Evolutionary conservation across 2,113 vertebrate genomes (phyloP).

Genomic region (Desmodus rotundus): DNA sequence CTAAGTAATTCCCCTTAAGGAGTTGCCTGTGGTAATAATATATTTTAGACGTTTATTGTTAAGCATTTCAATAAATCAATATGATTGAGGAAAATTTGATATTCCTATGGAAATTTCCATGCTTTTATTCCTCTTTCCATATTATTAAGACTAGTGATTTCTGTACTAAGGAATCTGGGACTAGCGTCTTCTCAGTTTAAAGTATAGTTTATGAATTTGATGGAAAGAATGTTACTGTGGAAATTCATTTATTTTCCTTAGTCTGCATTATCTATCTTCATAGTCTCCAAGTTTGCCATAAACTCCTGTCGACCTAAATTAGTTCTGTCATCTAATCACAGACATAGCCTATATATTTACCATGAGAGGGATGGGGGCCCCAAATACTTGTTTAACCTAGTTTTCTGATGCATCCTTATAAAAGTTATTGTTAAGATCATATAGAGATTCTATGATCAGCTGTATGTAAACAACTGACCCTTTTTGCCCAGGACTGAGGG

Average conservation of each 20-base stretch:
- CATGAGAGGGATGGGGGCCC: not conserved
- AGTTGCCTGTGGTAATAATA: slow-evolving; percentile 55
- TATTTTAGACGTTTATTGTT: slow-evolving; percentile 49
- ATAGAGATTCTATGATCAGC: not conserved
- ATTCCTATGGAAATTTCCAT: slow-evolving; percentile 77
- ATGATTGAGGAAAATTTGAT: slow-evolving; percentile 60
- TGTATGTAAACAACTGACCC: not conserved
- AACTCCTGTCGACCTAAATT: slow-evolving; percentile 22
- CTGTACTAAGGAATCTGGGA: slow-evolving; percentile 33
- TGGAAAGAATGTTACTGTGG: slow-evolving; percentile 56
- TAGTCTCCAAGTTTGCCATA: slow-evolving; percentile 48
- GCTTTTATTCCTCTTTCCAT: slow-evolving; percentile 66
- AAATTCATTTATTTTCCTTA: slow-evolving; percentile 55
- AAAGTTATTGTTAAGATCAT: not conserved
- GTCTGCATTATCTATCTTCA: not conserved
- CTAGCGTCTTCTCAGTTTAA: slow-evolving; percentile 49
- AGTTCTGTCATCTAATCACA: slow-evolving; percentile 23
- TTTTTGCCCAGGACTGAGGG: not conserved
- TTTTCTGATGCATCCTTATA: not conserved
- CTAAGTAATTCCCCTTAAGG: slow-evolving; percentile 53
- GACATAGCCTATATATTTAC: not conserved
- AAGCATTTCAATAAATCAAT: slow-evolving; percentile 67
- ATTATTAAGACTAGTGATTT: slow-evolving; percentile 68
- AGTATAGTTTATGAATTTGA: slow-evolving; percentile 40
- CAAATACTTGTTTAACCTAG: not conserved